phyloP scores from a whole-genome alignment of 2,113 vertebrate species.

The Pseudorasbora parva region DNA sequence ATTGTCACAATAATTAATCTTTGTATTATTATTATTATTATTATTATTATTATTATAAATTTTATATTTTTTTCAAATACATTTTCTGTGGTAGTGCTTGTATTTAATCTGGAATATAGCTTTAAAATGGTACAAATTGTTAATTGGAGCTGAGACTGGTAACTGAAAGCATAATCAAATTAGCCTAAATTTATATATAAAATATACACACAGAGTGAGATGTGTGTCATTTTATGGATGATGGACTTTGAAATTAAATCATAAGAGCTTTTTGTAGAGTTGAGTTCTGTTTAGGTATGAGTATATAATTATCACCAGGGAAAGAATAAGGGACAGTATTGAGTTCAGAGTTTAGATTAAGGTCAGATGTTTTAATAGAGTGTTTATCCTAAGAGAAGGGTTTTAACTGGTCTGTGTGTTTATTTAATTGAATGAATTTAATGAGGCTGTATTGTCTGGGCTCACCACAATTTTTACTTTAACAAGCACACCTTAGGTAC shows the following conservation, averaged over 20 bases:
- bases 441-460: constrained; percentile 18
- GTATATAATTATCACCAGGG: constrained; percentile 7
- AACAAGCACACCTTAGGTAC: constrained; percentile 31
- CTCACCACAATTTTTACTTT: constrained; percentile 28
- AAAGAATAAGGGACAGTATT: constrained; percentile 8
- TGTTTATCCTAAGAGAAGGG: constrained; percentile 30
- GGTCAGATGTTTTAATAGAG: constrained; percentile 39
- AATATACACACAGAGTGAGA: neutral
- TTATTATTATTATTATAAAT: no score
- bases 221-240: constrained; percentile 12
- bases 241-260: neutral
- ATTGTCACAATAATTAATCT: no score
- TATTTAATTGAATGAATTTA: constrained; percentile 35
- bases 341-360: constrained; percentile 28
- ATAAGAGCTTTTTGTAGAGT: neutral
- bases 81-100: neutral
- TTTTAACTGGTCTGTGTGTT: constrained; percentile 33
- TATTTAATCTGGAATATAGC: neutral
- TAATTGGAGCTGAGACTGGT: neutral
- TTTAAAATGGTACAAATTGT: neutral
- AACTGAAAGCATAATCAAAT: neutral
- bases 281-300: neutral
- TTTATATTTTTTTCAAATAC: neutral
- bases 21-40: no score
- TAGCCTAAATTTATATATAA: neutral